Conservation (phyloP, 1,140 invertebrate genomes). For the Eurytemora carolleeae region DNA sequence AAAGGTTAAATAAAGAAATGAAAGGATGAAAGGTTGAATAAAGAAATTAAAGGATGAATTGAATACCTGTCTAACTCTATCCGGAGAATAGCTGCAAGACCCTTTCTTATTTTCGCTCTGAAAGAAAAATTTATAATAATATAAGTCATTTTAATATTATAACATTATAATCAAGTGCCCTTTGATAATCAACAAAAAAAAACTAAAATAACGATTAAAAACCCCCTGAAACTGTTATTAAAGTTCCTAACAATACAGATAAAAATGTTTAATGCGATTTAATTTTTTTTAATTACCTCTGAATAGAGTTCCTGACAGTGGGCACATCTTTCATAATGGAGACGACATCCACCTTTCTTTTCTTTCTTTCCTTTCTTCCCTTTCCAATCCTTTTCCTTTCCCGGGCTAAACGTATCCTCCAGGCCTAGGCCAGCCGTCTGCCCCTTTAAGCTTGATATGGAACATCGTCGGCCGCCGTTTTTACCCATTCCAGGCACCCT, state of each 20-base stretch:
- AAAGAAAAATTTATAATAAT: not conserved
- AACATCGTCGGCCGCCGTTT: not conserved
- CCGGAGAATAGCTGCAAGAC: not conserved
- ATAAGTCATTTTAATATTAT: not conserved
- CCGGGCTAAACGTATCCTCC: not conserved
- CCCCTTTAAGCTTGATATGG: not conserved
- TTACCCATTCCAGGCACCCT: not conserved
- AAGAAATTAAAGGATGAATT: too few relatives aligned
- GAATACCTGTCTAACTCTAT: not conserved
- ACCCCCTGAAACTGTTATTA: too few relatives aligned
- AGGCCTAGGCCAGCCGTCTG: not conserved
- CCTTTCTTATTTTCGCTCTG: not conserved
- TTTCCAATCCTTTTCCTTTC: not conserved
- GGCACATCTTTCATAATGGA: not conserved
- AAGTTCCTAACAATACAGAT: too few relatives aligned
- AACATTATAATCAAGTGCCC: too few relatives aligned
- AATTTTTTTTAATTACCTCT: too few relatives aligned
- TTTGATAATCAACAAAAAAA: too few relatives aligned
- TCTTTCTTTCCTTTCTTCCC: not conserved
- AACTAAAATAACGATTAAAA: too few relatives aligned
- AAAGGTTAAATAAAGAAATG: too few relatives aligned
- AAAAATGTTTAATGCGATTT: too few relatives aligned
- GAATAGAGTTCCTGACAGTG: not conserved
- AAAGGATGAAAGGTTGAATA: too few relatives aligned
- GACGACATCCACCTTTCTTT: not conserved